Conservation (phyloP, 2,888 invertebrate species). For the Tenthredo mesomela region DNA sequence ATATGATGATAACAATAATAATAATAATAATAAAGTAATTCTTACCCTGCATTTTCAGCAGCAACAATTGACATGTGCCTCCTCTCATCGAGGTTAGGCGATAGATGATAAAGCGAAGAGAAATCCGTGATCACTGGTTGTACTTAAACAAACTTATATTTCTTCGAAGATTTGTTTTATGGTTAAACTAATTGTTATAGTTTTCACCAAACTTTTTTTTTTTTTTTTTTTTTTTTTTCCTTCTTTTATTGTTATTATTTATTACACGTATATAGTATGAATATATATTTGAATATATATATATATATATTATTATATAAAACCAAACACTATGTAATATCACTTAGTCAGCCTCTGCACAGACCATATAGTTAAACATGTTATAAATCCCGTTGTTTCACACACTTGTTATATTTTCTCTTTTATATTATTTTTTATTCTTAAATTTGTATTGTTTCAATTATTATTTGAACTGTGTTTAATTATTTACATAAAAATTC, state of each 20-base stretch:
- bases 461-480: no score
- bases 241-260: not conserved
- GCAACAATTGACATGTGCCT: conserved; percentile 84
- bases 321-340: conserved; percentile 25
- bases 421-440: not conserved
- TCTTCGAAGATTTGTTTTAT: conserved; percentile 5
- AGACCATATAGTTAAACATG: not conserved
- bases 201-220: not conserved
- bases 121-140: conserved; percentile 79
- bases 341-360: conserved; percentile 47
- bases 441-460: not conserved
- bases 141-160: not conserved
- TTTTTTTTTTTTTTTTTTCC: not conserved
- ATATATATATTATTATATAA: not conserved
- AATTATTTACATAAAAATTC: not conserved
- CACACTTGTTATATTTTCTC: not conserved
- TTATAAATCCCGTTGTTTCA: conserved; percentile 45
- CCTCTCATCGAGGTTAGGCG: conserved; percentile 82
- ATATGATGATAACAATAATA: not conserved
- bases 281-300: not conserved
- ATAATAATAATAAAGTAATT: not conserved
- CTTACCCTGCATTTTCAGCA: conserved; percentile 84
- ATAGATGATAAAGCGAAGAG: conserved; percentile 79
- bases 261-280: not conserved
- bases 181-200: not conserved